Evolutionary conservation across 2,113 vertebrate genomes (phyloP).

Genomic region (Psilopsiagon aymara): DNA sequence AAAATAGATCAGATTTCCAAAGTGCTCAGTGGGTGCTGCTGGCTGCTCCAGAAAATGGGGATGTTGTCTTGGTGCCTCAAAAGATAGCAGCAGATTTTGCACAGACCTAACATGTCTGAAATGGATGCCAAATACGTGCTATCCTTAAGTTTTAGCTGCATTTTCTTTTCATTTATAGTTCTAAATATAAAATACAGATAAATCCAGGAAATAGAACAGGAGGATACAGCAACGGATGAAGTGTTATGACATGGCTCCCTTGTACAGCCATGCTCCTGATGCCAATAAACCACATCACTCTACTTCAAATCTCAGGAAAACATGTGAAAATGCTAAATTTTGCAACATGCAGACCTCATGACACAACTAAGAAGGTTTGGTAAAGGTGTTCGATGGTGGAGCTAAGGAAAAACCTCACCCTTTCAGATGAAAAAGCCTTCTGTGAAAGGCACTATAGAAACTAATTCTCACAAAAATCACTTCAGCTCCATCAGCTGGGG

Average conservation of each 20-base stretch:
- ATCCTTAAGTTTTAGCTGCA: neutral
- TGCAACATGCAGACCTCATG: neutral
- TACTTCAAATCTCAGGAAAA: neutral
- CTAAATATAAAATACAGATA: neutral
- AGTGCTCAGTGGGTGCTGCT: neutral
- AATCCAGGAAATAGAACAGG: neutral
- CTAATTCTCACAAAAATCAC: neutral
- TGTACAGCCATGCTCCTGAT: neutral
- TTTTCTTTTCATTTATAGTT: neutral
- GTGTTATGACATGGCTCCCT: neutral
- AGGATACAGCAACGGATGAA: neutral
- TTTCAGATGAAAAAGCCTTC: neutral
- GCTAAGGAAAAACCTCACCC: neutral
- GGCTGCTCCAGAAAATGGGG: neutral
- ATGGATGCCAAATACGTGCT: neutral
- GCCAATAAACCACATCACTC: neutral
- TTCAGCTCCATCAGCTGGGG: neutral
- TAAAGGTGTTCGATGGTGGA: neutral
- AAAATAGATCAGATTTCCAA: neutral
- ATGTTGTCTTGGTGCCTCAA: neutral
- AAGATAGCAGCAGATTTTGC: constrained; percentile 15
- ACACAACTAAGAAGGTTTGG: neutral
- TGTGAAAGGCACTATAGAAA: neutral
- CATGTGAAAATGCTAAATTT: neutral
- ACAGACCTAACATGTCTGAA: neutral